phyloP scores from a whole-genome alignment of 2,888 invertebrate genomes.

The Allacma fusca region DNA sequence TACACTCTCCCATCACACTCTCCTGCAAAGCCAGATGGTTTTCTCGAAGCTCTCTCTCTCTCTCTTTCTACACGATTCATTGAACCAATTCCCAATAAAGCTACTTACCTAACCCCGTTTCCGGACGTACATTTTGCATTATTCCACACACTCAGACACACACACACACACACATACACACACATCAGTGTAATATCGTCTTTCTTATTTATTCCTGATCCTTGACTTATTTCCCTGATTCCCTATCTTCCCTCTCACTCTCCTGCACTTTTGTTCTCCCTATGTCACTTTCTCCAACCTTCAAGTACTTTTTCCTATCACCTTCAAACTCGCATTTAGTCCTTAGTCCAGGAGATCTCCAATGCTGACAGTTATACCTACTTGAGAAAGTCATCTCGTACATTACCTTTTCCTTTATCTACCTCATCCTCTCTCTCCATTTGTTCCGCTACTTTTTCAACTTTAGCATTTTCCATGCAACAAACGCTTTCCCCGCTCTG shows the following conservation, averaged over 20 bases:
- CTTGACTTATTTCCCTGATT: slow-evolving; percentile 12
- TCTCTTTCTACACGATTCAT: slow-evolving; percentile 50
- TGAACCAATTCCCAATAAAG: slow-evolving; percentile 53
- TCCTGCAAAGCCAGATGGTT: slow-evolving; percentile 24
- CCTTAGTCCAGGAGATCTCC: too few species aligned
- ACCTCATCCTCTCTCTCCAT: background rate
- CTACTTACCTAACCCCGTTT: slow-evolving; percentile 33
- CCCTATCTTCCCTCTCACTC: background rate
- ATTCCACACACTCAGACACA: too few species aligned
- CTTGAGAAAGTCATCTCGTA: too few species aligned
- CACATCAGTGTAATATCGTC: background rate
- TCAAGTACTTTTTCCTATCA: background rate
- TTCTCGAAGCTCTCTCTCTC: background rate
- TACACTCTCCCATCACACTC: slow-evolving; percentile 28
- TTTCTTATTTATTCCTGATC: slow-evolving; percentile 12
- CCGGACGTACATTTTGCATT: background rate
- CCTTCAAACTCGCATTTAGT: too few species aligned
- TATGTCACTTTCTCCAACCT: background rate
- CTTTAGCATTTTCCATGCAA: background rate
- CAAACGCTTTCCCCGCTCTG: slow-evolving; percentile 20
- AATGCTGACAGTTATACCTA: too few species aligned
- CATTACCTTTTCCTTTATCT: background rate
- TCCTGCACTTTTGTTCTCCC: background rate
- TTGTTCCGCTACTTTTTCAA: background rate
- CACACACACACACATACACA: background rate